Evolutionary conservation across 2,888 invertebrate species (phyloP).

Genomic region (Iphiclides podalirius): DNA sequence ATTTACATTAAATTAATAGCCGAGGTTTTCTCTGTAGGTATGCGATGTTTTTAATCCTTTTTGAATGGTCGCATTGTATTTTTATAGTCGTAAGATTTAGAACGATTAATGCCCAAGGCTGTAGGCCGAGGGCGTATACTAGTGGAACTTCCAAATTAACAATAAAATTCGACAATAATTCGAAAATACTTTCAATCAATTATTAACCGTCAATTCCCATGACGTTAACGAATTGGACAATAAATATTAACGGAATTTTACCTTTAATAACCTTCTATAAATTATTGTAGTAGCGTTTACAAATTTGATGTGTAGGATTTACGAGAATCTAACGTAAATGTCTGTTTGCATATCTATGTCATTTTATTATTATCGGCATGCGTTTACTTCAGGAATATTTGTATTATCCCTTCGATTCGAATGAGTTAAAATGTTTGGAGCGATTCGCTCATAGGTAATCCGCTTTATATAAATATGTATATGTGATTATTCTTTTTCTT

Average conservation of each 20-base stretch:
- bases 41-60: constrained; percentile 54
- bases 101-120: constrained; percentile 35
- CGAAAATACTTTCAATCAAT: constrained; percentile 46
- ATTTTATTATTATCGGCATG: background rate
- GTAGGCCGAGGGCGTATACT: constrained; percentile 30
- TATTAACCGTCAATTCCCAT: constrained; percentile 61
- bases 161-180: constrained; percentile 59
- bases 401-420: constrained; percentile 3
- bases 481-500: too few species aligned
- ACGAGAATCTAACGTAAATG: background rate
- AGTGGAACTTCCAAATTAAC: constrained; percentile 49
- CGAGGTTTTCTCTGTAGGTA: constrained; percentile 59
- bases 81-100: constrained; percentile 65
- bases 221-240: constrained; percentile 53
- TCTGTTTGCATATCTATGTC: constrained; percentile 29
- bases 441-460: too few species aligned
- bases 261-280: constrained; percentile 24
- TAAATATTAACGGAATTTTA: constrained; percentile 35
- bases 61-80: constrained; percentile 64
- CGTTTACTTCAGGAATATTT: background rate
- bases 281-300: constrained; percentile 40
- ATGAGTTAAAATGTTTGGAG: too few species aligned
- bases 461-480: too few species aligned
- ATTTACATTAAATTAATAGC: constrained; percentile 42
- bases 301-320: constrained; percentile 48